phyloP scores from a whole-genome alignment of 2,113 vertebrate genomes.

The Apteryx owenii region DNA sequence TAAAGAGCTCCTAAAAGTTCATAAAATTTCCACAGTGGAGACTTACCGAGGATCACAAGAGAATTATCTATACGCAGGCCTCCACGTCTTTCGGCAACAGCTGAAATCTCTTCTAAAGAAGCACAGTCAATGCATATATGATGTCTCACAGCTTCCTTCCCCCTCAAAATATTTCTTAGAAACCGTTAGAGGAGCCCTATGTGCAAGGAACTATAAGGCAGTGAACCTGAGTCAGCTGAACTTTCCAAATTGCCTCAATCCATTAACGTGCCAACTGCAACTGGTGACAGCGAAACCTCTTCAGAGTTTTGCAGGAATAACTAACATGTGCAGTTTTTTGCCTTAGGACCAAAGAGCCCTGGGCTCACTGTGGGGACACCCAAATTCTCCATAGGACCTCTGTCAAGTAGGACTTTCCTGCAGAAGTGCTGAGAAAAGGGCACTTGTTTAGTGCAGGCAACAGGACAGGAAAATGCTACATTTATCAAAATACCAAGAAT shows the following conservation, averaged over 20 bases:
- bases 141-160: background rate
- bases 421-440: background rate
- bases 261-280: background rate
- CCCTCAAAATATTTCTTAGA: background rate
- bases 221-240: background rate
- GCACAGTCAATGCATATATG: rapidly evolving
- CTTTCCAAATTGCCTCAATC: background rate
- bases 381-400: rapidly evolving
- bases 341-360: background rate
- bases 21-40: background rate
- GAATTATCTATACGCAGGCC: background rate
- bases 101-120: background rate
- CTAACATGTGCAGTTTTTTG: rapidly evolving
- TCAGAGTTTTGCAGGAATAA: background rate
- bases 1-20: background rate
- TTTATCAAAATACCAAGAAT: rapidly evolving
- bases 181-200: background rate
- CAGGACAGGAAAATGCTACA: rapidly evolving
- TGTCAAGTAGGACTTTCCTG: background rate
- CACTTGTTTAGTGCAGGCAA: background rate
- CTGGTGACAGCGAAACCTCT: background rate
- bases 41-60: background rate
- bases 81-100: rapidly evolving
- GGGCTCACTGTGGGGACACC: rapidly evolving
- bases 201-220: background rate